Base-by-base conservation (phyloP, 2,113 vertebrate species). In the Vimba vimba region DNA sequence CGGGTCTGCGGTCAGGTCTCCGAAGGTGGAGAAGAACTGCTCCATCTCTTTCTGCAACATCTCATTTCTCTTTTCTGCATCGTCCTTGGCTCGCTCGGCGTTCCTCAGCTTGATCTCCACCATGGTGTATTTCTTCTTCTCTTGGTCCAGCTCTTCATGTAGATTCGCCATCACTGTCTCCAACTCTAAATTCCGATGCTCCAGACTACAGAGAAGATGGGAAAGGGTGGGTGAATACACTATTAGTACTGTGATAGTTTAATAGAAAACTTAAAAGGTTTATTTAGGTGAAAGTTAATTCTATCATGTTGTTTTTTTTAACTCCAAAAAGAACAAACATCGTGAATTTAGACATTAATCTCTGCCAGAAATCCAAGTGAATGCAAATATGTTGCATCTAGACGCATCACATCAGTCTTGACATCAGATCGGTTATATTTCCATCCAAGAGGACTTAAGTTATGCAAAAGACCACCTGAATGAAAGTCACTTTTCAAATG, bases 1-100 rank as follows among this genome's bases (percentile, higher is more conserved):
- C n/a, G 97, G 95, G 74, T 99, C 97, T 45, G 97, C 95, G 0
- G 98, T 98, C 88, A 99, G 91, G 89, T 99, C 98, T 25, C 97
- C 97, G 13, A 99, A 99, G 0, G 98, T 99, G 76, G 98, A 98
- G 91, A 99, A 99, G 87, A 99, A 99, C 92, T 99, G 97, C 92
- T 99, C 98, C 98, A 99, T 99, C 91, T 99, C 98, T 79, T 97
- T 98, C 94, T 99, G 98, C 57, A 99, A 94, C 96, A 97, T 98
- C 89, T 97, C 96, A 0, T 99, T 99, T 78, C 98, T 96, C 82
- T 97, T 97, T 93, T 99, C 98, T 0, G 98, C 98, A 1, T 99
- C 98, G 1, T 99, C 97, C 87, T 97, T 99, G 1, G 98, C 98
- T 0, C 98, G 93, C 90, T 99, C 98, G 0, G 98, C 98, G 0